phyloP scores from a whole-genome alignment of 2,113 vertebrate genomes.

The Erinaceus europaeus region DNA sequence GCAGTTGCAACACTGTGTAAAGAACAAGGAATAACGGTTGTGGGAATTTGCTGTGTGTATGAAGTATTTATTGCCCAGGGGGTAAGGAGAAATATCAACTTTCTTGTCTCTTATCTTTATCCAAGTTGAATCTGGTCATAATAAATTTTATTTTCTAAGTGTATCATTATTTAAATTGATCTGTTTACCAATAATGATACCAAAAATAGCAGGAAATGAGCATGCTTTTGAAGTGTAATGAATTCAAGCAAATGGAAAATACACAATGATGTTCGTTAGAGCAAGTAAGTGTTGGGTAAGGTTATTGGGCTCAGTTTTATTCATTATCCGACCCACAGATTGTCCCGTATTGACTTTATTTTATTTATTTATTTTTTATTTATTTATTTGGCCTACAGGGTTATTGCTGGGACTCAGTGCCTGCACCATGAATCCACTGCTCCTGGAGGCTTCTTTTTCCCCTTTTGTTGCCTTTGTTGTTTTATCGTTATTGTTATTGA shows the following conservation, averaged over 20 bases:
- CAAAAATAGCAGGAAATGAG: background rate
- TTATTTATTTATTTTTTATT: no score
- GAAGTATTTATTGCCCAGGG: constrained; percentile 98
- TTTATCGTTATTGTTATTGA: no score
- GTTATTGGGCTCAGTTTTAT: background rate
- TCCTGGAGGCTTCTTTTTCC: no score
- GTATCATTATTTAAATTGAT: background rate
- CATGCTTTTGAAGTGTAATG: background rate
- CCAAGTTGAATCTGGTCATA: background rate
- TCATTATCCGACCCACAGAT: background rate
- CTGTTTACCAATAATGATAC: constrained; percentile 2
- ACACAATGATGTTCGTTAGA: background rate
- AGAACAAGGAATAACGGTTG: constrained; percentile 97
- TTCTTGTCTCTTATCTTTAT: constrained; percentile 23
- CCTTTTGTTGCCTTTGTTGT: no score
- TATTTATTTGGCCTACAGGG: no score
- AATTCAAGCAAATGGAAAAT: background rate
- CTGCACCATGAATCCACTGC: no score
- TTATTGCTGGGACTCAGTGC: no score
- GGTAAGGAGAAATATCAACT: constrained; percentile 83
- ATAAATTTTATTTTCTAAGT: constrained; percentile 18
- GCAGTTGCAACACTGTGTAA: constrained; percentile 96
- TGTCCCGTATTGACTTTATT: constrained; percentile 16
- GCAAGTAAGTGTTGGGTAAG: background rate
- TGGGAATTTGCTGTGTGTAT: constrained; percentile 96